Evolutionary conservation across 1,140 invertebrate species (phyloP), one percentile per base, ranked within the genome.

Genomic region (Drosophila ficusphila): DNA sequence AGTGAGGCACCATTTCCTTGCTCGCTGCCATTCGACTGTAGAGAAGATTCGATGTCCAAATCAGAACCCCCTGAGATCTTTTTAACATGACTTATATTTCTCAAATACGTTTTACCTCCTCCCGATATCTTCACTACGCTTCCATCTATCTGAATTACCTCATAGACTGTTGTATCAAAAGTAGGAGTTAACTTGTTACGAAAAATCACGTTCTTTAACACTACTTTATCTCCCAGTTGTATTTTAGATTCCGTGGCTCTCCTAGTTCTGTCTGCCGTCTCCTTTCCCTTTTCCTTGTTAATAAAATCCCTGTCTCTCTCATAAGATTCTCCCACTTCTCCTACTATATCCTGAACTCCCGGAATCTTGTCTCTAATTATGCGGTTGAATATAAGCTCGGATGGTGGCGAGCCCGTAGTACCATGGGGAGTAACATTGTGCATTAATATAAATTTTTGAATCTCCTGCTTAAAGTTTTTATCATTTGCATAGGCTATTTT

Each of bases 381-480:
- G 7, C 72, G 16, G n/a, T 65, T 54, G 19, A 69, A 68, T 31
- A 79, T 51, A 2, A 79, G 31, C 46, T 79, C 61, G 7, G 54
- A 33, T 33, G 81, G 69, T 5, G 69, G 33, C 25, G 54, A 48
- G 4, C 61, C 69, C 19, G 74, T 77, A 11, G 41, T 54, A 9
- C 70, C 42, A 49, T 81, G 61, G 3, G 78, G 65, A 2, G 70
- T 75, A 14, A 75, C 46, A 31, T 74, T 78, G 25, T 77, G 23
- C 23, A 23, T 23, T 23, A 23, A 23, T 23, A n/a, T n/a, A n/a
- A n/a, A n/a, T n/a, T n/a, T n/a, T n/a, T n/a, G n/a, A n/a, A n/a
- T n/a, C n/a, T n/a, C n/a, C n/a, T n/a, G n/a, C n/a, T n/a, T n/a
- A n/a, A n/a, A n/a, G n/a, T n/a, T n/a, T n/a, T n/a, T n/a, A n/a